Evolutionary conservation across 92 coral and sea anemone genomes (phyloP).

Genomic region (Zoanthus solanderi): DNA sequence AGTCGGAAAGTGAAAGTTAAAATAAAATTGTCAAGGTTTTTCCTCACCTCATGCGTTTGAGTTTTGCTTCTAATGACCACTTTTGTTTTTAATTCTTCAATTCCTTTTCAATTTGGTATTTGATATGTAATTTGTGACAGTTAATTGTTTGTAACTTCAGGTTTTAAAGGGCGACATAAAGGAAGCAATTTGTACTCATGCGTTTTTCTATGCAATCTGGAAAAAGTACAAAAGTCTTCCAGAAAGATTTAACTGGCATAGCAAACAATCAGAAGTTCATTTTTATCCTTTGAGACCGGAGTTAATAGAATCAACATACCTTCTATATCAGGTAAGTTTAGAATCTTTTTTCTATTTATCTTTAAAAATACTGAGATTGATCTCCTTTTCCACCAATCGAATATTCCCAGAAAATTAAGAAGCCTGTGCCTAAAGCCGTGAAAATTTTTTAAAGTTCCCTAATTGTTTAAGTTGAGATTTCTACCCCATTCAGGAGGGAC

Average conservation of each 20-base stretch:
- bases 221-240: constrained; percentile 94
- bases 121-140: background rate
- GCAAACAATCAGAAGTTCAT: constrained; percentile 80
- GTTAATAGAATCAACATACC: constrained; percentile 91
- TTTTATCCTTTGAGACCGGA: constrained; percentile 97
- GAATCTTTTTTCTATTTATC: background rate
- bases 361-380: no score
- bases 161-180: constrained; percentile 96
- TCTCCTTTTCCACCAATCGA: no score
- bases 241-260: constrained; percentile 95
- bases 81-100: background rate
- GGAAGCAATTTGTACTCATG: constrained; percentile 98
- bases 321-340: constrained; percentile 82
- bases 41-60: no score
- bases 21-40: no score
- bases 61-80: background rate
- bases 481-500: no score
- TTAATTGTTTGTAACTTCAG: constrained; percentile 37
- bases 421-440: no score
- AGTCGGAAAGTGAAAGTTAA: no score
- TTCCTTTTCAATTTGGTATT: background rate
- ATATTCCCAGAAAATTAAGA: no score
- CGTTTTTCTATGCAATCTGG: constrained; percentile 93
- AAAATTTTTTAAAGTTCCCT: no score
- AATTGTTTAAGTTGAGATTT: no score